Conservation (phyloP, 2,113 vertebrate species). For the Proteles cristata region DNA sequence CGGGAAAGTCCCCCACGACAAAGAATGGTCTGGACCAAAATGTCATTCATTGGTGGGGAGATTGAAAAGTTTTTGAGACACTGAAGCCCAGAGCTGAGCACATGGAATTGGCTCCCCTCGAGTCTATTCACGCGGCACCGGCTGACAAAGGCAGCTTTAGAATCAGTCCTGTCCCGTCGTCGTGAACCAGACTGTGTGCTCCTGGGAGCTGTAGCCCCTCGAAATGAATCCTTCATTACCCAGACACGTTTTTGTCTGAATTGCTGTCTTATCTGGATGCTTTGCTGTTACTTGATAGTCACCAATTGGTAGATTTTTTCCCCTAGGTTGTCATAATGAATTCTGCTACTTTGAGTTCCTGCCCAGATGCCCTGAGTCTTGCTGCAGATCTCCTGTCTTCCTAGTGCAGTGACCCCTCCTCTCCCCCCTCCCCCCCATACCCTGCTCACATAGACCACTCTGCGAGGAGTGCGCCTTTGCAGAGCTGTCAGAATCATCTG, state of each 20-base stretch:
- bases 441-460: rapidly evolving
- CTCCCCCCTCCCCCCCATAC: neutral
- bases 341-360: neutral
- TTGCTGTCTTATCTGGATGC: neutral
- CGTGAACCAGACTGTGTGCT: neutral
- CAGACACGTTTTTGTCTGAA: neutral
- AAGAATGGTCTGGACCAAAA: neutral
- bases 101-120: rapidly evolving
- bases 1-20: too few species aligned
- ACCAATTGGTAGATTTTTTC: too few species aligned
- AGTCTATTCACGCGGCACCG: neutral
- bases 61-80: neutral
- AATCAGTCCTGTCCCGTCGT: neutral
- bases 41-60: neutral
- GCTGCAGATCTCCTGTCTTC: neutral
- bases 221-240: neutral
- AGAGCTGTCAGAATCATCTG: neutral
- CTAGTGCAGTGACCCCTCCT: neutral
- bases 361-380: neutral
- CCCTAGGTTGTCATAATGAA: neutral
- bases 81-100: rapidly evolving
- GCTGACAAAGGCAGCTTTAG: too few species aligned
- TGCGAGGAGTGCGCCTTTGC: neutral
- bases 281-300: neutral
- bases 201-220: rapidly evolving